Percentiles rank a stretch among this genome's conserved stretches.
Conservation (phyloP, 2,888 invertebrate genomes). For the Clanis bilineata region DNA sequence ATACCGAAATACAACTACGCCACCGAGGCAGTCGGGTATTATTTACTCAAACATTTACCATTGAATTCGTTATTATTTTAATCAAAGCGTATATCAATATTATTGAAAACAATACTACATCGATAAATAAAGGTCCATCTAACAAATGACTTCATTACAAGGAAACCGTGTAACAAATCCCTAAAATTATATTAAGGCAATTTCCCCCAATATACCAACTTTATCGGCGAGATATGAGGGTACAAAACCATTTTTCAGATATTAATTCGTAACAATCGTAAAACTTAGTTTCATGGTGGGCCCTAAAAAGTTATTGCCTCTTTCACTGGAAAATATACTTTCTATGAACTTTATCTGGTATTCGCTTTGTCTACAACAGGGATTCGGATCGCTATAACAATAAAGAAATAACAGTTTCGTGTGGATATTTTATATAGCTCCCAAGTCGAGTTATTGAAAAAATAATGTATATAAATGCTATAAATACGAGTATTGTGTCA, state of each 20-base stretch:
- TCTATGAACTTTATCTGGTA: conserved; percentile 63
- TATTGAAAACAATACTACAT: too few relatives aligned
- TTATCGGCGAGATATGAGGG: conserved; percentile 68
- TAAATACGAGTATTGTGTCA: conserved; percentile 2
- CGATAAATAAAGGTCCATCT: too few relatives aligned
- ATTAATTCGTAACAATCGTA: conserved; percentile 80
- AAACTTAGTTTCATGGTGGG: conserved; percentile 74
- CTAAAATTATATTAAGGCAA: conserved; percentile 46
- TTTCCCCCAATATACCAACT: conserved; percentile 51
- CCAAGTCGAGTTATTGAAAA: conserved; percentile 18
- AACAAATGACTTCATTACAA: conserved; percentile 22
- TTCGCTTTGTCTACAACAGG: conserved; percentile 58
- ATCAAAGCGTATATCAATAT: too few relatives aligned
- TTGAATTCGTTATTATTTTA: too few relatives aligned
- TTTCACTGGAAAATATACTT: conserved; percentile 67
- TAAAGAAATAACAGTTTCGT: conserved; percentile 61
- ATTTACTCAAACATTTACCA: too few relatives aligned
- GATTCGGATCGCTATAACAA: conserved; percentile 59
- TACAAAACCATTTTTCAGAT: conserved; percentile 73
- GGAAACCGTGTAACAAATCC: conserved; percentile 25
- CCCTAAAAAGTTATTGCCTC: conserved; percentile 71
- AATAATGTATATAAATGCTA: conserved; percentile 6
- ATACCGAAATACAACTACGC: too few relatives aligned
- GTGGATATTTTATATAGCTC: conserved; percentile 52
- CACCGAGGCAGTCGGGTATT: too few relatives aligned